Conservation (phyloP, 2,888 invertebrate species). For the Antheraea yamamai region DNA sequence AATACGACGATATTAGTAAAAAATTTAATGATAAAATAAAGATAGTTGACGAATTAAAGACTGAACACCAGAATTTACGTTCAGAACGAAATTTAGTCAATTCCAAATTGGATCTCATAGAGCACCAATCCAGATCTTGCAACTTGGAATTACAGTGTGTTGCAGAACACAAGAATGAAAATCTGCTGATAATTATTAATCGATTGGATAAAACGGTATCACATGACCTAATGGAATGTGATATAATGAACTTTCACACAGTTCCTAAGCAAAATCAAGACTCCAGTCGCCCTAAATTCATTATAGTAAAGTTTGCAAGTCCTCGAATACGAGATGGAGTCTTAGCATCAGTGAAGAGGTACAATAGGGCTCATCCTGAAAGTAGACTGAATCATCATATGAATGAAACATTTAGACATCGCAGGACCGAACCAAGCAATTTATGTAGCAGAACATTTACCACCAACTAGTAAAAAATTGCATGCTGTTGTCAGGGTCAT, state of each 20-base stretch:
- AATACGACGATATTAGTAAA: too few species aligned
- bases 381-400: not conserved
- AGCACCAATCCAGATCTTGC: not conserved
- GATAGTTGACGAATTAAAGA: too few species aligned
- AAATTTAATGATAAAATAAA: too few species aligned
- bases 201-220: too few species aligned
- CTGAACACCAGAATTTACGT: too few species aligned
- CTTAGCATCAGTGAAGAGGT: not conserved
- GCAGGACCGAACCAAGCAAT: not conserved
- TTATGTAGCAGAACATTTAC: not conserved
- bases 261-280: not conserved
- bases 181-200: too few species aligned
- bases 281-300: too few species aligned
- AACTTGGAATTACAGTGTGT: not conserved
- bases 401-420: not conserved
- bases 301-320: not conserved
- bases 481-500: not conserved
- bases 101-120: not conserved
- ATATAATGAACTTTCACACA: too few species aligned
- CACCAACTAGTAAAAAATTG: not conserved
- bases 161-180: too few species aligned
- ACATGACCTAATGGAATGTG: too few species aligned
- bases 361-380: not conserved
- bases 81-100: not conserved
- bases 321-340: not conserved